Evolutionary conservation across 2,797 vertebrate species (phyloP).

Genomic region (Syngnathus rostellatus): DNA sequence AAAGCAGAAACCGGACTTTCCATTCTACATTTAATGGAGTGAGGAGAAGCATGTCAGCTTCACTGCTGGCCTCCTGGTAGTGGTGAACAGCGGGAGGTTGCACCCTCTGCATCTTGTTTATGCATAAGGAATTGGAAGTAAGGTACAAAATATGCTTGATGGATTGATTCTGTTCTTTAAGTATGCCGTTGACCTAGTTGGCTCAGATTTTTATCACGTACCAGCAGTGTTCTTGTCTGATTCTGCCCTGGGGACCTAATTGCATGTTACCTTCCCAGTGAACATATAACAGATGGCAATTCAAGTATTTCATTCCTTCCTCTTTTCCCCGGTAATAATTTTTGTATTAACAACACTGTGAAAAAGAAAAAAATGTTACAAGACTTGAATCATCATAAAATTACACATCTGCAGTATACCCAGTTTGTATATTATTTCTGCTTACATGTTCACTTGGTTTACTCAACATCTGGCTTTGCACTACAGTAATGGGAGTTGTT

Average conservation of each 20-base stretch:
- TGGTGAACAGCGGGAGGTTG: not conserved
- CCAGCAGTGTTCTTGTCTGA: slow-evolving; percentile 41
- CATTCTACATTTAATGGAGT: slow-evolving; percentile 56
- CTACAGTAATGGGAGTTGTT: slow-evolving; percentile 26
- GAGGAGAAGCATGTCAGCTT: slow-evolving; percentile 48
- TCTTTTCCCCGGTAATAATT: not conserved
- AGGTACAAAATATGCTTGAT: not conserved
- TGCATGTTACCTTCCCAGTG: slow-evolving; percentile 40
- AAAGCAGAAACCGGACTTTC: slow-evolving; percentile 48
- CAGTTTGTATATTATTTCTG: not conserved
- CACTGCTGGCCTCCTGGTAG: slow-evolving; percentile 32
- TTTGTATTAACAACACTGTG: not conserved
- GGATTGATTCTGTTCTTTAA: not conserved
- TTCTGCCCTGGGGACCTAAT: slow-evolving; percentile 32
- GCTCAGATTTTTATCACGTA: slow-evolving; percentile 48
- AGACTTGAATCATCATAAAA: no score
- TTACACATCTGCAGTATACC: not conserved
- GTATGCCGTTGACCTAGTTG: slow-evolving; percentile 53
- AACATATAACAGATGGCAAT: slow-evolving; percentile 45
- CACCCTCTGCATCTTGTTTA: not conserved
- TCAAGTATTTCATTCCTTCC: slow-evolving; percentile 4
- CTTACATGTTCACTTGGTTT: not conserved
- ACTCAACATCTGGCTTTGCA: slow-evolving; percentile 46
- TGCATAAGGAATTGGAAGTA: not conserved
- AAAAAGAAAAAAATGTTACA: not conserved